These are phyloP conservation scores for Orius insidiosus DNA, from an alignment of 1,140 invertebrate genomes.

Conservation along the genomic window DNA sequence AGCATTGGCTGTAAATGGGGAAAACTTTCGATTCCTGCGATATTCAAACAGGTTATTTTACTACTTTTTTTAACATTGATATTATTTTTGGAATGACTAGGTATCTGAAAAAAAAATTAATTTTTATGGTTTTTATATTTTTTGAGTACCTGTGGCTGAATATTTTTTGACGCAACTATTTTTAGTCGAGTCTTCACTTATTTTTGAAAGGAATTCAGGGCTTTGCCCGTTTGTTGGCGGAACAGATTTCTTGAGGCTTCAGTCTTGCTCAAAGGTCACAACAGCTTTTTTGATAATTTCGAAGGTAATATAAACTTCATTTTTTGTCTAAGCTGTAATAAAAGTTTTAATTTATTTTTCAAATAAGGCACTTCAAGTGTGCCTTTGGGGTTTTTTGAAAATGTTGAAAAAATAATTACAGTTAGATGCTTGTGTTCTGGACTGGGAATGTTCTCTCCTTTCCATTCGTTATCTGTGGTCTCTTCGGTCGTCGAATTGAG, in stretches of 20 bases:
- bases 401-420: not conserved
- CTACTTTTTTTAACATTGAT: constrained; percentile 11
- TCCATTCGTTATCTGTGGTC: constrained; percentile 81
- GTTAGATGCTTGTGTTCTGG: constrained; percentile 38
- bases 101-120: too few relatives aligned
- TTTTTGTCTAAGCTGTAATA: not conserved
- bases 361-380: not conserved
- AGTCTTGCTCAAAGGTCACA: too few relatives aligned
- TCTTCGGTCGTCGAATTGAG: constrained; percentile 83
- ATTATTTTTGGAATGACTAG: constrained; percentile 9
- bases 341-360: not conserved
- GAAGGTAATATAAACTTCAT: too few relatives aligned
- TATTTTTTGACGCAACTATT: constrained; percentile 14
- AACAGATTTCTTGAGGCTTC: too few relatives aligned
- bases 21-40: constrained; percentile 25
- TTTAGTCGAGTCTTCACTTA: constrained; percentile 35
- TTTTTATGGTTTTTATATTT: too few relatives aligned
- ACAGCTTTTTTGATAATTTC: too few relatives aligned
- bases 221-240: constrained; percentile 4
- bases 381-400: not conserved
- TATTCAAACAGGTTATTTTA: constrained; percentile 16
- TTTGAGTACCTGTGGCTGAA: constrained; percentile 10
- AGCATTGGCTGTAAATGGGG: constrained; percentile 36
- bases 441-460: constrained; percentile 55
- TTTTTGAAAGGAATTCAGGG: constrained; percentile 29